Percentiles rank a stretch among this genome's conserved stretches.
phyloP scores from a whole-genome alignment of 2,113 vertebrate species.

The Oceanodroma tethys region DNA sequence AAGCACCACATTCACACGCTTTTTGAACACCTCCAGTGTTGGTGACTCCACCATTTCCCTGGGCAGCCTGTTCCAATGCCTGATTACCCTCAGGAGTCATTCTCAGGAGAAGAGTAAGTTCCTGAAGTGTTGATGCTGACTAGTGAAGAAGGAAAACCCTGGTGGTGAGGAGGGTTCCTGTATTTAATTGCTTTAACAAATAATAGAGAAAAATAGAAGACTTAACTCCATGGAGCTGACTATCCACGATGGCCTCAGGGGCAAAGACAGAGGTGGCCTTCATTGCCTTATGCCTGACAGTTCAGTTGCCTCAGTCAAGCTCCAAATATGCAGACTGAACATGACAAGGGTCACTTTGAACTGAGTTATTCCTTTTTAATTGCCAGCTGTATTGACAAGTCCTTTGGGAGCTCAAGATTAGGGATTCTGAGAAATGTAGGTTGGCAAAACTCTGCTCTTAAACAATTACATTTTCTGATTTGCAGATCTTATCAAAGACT shows the following conservation, averaged over 20 bases:
- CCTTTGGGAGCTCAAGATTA: neutral
- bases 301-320: neutral
- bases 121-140: neutral
- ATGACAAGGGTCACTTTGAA: neutral
- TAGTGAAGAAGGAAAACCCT: neutral
- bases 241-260: rapidly evolving
- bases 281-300: neutral
- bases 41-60: too few species aligned
- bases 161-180: neutral
- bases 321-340: neutral
- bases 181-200: neutral
- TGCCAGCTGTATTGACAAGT: neutral
- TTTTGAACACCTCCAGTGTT: too few species aligned
- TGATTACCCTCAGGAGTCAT: too few species aligned
- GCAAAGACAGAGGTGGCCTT: neutral
- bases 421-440: neutral
- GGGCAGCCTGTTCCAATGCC: too few species aligned
- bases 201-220: neutral
- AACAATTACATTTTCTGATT: neutral
- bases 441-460: neutral
- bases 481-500: neutral
- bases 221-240: neutral
- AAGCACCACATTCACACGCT: too few species aligned
- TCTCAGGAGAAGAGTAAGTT: neutral
- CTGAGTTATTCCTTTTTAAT: neutral